Base-by-base conservation (phyloP, 2,888 invertebrate species). In the Sesia bembeciformis region DNA sequence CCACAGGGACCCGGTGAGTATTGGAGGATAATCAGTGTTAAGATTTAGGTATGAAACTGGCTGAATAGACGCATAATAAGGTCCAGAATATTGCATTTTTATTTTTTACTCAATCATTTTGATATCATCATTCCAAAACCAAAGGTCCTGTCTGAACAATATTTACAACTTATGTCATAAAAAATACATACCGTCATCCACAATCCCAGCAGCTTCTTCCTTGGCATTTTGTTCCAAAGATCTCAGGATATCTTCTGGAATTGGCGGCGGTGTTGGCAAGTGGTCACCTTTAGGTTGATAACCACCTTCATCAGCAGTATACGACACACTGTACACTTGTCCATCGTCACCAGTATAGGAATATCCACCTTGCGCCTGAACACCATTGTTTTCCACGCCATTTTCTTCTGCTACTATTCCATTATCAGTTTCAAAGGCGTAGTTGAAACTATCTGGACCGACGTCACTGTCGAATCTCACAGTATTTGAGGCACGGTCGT, bases 291-390 rank as follows among this genome's bases (percentile, higher is more conserved):
- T 70, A 0, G 87, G 81, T 59, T 74, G 76, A 54, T 80, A 86
- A 0, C 87, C 88, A 40, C 64, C 74, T 58, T 83, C 74, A 57
- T 79, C 85, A 53, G 87, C 87, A 0, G 81, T 83, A 57, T 87
- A 87, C 4, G 78, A 75, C 41, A 86, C 77, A 66, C 75, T 81
- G 60, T 87, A 85, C 5, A 77, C 72, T 61, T 84, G 74, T 0
- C 85, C 87, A 62, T 86, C 85, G 58, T 86, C 80, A 55, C 82
- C 84, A 41, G 78, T 79, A 58, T 85, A 86, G 0, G 84, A 83
- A 51, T 70, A 88, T 1, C 76, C 83, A 53, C 86, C 86, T 58
- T 83, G 72, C 4, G 81, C 81, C 40, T 79, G 74, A 0, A 82
- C 73, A 5, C 86, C 87, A 58, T 80, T 71, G 0, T 63, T 64